Evolutionary conservation across 2,888 invertebrate genomes (phyloP), one percentile per base, ranked within the genome.

Genomic region (Coremacera marginata): DNA sequence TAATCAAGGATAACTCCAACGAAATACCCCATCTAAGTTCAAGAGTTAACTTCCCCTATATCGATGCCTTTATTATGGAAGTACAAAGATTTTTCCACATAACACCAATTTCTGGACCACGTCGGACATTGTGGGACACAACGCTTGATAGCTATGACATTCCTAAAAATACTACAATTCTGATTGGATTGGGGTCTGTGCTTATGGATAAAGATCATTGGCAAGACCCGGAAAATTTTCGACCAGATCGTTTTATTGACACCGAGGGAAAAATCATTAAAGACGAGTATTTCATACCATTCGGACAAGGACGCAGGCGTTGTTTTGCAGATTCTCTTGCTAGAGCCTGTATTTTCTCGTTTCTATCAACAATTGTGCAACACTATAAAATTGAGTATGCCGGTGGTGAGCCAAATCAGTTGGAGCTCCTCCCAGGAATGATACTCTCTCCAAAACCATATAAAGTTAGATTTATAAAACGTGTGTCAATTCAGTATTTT

Each of bases 321-420:
- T 94, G 94, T 83, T 89, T 93, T 0, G 94, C 93, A 0, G 93
- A 94, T 85, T 87, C 91, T 0, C 85, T 94, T 78, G 94, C 94
- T 0, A 90, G 90, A 77, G 90, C 91, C 0, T 92, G 92, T 79
- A 85, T 93, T 8, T 94, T 93, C 84, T 87, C 93, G 67, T 91
- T 93, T 82, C 92, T 93, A 76, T 90, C 90, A 0, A 91, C 92
- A 55, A 90, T 94, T 44, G 87, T 94, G 82, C 91, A 92, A 82
- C 90, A 90, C 73, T 94, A 90, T 84, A 84, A 87, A 22, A 83
- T 94, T 19, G 83, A 87, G 65, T 86, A 90, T 31, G 82, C 83
- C 1, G 80, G 79, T 2, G 88, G 90, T 0, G 90, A 90, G 82
- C 86, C 37, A 83, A 85, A 14, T 0, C 89, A 90, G 3, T 83